Evolutionary conservation across 2,797 vertebrate genomes (phyloP), one percentile per base, ranked within the genome.

Genomic region (Distichodus sexfasciatus): DNA sequence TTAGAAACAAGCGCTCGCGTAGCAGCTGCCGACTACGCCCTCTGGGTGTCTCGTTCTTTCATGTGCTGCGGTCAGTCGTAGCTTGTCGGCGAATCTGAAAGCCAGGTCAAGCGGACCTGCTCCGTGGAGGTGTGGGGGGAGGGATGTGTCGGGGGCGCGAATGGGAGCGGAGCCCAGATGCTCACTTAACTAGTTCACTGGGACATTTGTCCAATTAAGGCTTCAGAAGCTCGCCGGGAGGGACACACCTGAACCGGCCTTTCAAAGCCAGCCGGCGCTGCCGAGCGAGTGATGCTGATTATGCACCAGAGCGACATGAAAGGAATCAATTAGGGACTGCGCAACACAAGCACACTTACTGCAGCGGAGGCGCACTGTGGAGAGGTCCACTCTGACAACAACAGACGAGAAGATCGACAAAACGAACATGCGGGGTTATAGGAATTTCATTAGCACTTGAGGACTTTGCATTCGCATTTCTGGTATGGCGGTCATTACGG

Each of bases 211-310:
- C 84, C 84, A 74, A 82, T 81, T 82, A 83, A 83, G 82, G 48
- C 35, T 46, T 54, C 33, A 55, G 69, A 47, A 36, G 41, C 12
- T 5, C 60, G 47, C 50, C 76, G 75, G 57, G 44, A 69, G 62
- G 72, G 48, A 31, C 46, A 63, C 89, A 91, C 88, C 91, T 91
- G 89, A 87, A 81, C 86, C 79, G 28, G 70, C 69, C 81, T 83
- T 86, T 84, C 26, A 85, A 85, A 78, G 78, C 58, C 46, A 66
- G 62, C 60, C 55, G 71, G 60, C 67, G 63, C 33, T n/a, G 38
- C 71, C 46, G 73, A 85, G 79, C 72, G 76, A 85, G 85, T 85
- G 81, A 82, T 81, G 79, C 68, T 68, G 69, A 87, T 87, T 83
- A 82, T 72, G 66, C 76, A 74, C 66, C 69, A 63, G 79, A 71